Percentiles rank a stretch among this genome's conserved stretches.
Conservation (phyloP, 2,797 vertebrate genomes). For the Synanceia verrucosa region DNA sequence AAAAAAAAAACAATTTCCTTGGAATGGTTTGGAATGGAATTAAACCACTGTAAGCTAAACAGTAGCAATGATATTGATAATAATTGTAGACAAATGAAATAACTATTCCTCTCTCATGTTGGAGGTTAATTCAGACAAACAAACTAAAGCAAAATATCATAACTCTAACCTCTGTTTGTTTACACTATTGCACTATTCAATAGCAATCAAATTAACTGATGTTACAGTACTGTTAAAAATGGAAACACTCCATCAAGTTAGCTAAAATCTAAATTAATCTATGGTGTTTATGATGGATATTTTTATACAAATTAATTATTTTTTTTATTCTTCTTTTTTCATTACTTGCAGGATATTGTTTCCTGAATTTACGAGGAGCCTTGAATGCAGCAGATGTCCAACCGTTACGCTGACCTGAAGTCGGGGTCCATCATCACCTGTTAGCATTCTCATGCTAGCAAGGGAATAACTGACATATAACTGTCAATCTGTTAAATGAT, state of each 20-base stretch:
- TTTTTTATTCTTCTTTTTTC: background rate
- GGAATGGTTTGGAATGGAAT: background rate
- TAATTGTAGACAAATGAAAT: background rate
- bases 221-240: background rate
- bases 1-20: background rate
- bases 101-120: background rate
- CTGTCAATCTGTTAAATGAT: background rate
- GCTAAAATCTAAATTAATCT: background rate
- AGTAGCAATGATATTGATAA: no score
- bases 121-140: no score
- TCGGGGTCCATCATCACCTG: background rate
- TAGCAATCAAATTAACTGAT: background rate
- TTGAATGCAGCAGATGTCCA: slow-evolving; percentile 10
- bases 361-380: background rate
- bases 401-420: background rate
- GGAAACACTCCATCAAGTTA: background rate
- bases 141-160: no score
- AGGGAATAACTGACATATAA: background rate
- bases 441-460: background rate
- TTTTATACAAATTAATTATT: no score
- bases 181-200: background rate
- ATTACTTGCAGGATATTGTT: background rate
- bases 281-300: background rate
- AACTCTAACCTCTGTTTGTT: background rate
- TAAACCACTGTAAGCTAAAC: background rate